phyloP scores from a whole-genome alignment of 2,797 vertebrate species.

The Okamejei kenojei region DNA sequence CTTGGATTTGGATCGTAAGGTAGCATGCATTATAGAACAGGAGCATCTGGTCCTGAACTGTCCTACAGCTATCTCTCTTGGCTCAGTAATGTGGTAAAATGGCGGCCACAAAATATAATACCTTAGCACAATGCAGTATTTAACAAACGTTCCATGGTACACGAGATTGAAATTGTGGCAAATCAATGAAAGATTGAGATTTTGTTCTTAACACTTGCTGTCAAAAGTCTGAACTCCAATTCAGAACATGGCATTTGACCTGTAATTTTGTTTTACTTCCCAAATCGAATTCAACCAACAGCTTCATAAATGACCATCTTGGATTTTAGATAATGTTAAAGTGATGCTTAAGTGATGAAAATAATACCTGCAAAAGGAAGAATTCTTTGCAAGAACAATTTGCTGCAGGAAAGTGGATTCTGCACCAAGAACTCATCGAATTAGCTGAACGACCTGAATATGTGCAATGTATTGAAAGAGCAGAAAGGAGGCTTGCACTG shows the following conservation, averaged over 20 bases:
- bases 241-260: not conserved
- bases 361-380: not conserved
- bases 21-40: not conserved
- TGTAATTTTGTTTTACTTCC: slow-evolving; percentile 37
- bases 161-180: not conserved
- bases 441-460: not conserved
- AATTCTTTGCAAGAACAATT: not conserved
- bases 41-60: not conserved
- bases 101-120: not conserved
- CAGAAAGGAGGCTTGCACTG: not conserved
- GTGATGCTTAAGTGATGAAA: not conserved
- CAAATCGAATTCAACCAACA: slow-evolving; percentile 38
- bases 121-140: not conserved
- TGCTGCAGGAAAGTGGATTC: not conserved
- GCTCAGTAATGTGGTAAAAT: not conserved
- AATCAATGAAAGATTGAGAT: not conserved
- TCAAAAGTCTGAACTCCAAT: not conserved
- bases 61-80: not conserved
- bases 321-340: slow-evolving; percentile 29
- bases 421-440: not conserved
- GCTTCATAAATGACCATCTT: slow-evolving; percentile 37
- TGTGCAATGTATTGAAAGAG: not conserved
- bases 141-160: not conserved
- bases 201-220: not conserved
- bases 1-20: not conserved